Conservation (phyloP, 2,888 invertebrate species). For the Theodoxus fluviatilis region DNA sequence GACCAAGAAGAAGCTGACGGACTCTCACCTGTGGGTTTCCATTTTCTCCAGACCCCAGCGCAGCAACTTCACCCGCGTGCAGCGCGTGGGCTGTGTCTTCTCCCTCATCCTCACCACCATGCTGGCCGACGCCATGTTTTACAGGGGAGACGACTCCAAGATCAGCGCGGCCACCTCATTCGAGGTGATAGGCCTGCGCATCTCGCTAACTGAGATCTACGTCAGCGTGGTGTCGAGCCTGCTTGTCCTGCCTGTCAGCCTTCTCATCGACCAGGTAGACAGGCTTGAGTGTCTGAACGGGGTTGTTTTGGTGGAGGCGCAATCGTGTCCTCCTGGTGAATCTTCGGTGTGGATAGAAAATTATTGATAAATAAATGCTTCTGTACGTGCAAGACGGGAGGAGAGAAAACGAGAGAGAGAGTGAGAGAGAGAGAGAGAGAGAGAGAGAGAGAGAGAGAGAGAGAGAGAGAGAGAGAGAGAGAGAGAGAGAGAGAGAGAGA, state of each 20-base stretch:
- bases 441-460: conserved; percentile 14
- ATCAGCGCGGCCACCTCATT: conserved; percentile 27
- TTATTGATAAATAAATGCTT: too few relatives aligned
- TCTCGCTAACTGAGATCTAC: conserved; percentile 42
- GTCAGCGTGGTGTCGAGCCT: conserved; percentile 46
- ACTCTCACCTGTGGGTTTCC: conserved; percentile 67
- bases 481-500: background rate
- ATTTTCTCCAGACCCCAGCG: conserved; percentile 64
- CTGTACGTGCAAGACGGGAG: background rate
- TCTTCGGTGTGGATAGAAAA: background rate
- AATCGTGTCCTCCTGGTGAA: background rate
- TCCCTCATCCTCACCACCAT: conserved; percentile 64
- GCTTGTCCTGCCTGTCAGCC: conserved; percentile 59
- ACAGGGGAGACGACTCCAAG: conserved; percentile 36
- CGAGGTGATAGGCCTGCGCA: conserved; percentile 38
- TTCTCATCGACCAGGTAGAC: conserved; percentile 58
- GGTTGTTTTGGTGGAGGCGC: background rate
- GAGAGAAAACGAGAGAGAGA: conserved; percentile 8
- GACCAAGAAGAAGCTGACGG: conserved; percentile 58
- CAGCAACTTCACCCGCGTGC: conserved; percentile 63
- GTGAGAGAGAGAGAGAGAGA: background rate
- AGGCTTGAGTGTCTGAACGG: conserved; percentile 10
- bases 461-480: conserved; percentile 16
- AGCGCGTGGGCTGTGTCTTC: conserved; percentile 62
- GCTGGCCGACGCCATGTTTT: conserved; percentile 67